Percentiles rank a stretch among this genome's conserved stretches.
phyloP scores from a whole-genome alignment of 2,797 vertebrate genomes.

The Rhinogobio ventralis region DNA sequence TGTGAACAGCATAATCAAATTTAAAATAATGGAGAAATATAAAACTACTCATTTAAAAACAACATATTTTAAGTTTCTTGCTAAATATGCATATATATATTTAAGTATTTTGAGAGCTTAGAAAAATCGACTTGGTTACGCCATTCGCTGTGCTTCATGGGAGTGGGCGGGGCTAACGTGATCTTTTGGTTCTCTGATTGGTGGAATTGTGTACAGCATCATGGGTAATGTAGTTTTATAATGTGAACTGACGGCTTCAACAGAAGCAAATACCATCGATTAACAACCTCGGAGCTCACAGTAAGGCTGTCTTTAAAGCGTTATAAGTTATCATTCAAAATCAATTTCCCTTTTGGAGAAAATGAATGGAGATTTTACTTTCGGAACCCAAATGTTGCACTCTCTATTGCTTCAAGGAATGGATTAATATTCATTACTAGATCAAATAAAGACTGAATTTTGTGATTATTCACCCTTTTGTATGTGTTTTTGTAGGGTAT shows the following conservation, averaged over 20 bases:
- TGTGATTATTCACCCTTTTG: not conserved
- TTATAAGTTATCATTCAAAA: not conserved
- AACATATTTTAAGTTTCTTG: too few species aligned
- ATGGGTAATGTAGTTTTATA: not conserved
- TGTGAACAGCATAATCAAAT: not conserved
- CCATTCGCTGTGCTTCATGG: too few species aligned
- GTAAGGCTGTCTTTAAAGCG: not conserved
- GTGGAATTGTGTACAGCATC: not conserved
- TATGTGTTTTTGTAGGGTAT: constrained; percentile 69
- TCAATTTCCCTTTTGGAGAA: not conserved
- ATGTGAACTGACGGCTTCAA: too few species aligned
- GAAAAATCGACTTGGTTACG: too few species aligned
- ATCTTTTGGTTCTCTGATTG: not conserved
- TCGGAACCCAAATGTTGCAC: not conserved
- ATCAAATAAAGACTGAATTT: not conserved
- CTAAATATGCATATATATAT: too few species aligned
- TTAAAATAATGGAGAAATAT: too few species aligned
- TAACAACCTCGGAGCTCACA: not conserved
- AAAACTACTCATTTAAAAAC: too few species aligned
- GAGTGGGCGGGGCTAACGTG: not conserved
- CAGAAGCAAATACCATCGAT: too few species aligned
- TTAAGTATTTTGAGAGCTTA: too few species aligned
- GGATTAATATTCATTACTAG: not conserved
- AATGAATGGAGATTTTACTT: not conserved
- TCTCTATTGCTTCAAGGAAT: not conserved